Evolutionary conservation across 2,888 invertebrate genomes (phyloP), one percentile per base, ranked within the genome.

Genomic region (Athrips mouffetella): DNA sequence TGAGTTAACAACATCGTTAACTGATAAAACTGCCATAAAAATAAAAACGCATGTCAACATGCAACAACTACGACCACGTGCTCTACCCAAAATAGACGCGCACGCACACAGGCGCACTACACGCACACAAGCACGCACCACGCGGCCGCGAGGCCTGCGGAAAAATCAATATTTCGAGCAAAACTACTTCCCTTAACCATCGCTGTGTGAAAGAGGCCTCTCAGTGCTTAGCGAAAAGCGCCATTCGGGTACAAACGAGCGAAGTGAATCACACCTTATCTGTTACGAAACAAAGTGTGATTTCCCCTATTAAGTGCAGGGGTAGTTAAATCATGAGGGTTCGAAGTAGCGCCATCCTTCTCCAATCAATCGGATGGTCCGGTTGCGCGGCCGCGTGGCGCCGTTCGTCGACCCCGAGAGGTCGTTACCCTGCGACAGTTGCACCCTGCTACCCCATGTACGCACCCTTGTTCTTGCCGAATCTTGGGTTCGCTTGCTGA

Each of bases 111-210:
- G 47, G 31, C 56, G 48, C 57, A 45, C 52, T 15, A 20, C 25
- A 51, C 60, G 53, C 59, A 63, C 63, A 48, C 54, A 48, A 57
- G 47, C 58, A 64, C 71, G 53, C 47, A 49, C 55, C 67, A 70
- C 71, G 72, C 73, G 71, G 71, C 71, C 72, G 71, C 76, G 64
- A 70, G 67, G 68, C 79, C 75, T 73, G 79, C 79, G 79, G 86
- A 86, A 87, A 88, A 88, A 88, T 88, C 87, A 87, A 88, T 88
- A 88, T 87, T 88, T 86, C 85, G 82, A 88, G 86, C 87, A 85
- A 86, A 88, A 85, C 84, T 84, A 81, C 85, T 86, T 87, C 87
- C 87, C 83, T 77, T 74, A n/a, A 77, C 61, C 70, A 65, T 65
- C 62, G 58, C 55, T 76, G 86, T 86, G 85, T 85, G 86, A 67